Evolutionary conservation across 2,888 invertebrate species (phyloP).

Genomic region (Epistrophe eligans): DNA sequence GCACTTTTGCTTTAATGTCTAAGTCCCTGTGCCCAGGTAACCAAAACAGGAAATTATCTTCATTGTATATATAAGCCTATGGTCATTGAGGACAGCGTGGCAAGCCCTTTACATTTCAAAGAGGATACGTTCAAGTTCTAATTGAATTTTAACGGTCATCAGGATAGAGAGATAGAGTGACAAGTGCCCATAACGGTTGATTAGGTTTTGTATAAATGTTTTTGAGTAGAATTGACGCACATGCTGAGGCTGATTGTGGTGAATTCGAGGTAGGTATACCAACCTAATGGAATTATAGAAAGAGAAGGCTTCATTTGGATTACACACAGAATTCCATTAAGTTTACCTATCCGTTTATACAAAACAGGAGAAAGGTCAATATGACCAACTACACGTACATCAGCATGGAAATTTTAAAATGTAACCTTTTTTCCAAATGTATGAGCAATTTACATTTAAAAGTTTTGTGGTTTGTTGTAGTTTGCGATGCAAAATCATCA

Average conservation of each 20-base stretch:
- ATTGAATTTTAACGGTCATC: slow-evolving; percentile 59
- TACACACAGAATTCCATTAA: slow-evolving; percentile 6
- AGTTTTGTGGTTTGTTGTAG: slow-evolving; percentile 60
- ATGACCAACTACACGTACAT: neutral
- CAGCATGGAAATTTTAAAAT: slow-evolving; percentile 36
- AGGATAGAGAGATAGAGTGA: slow-evolving; percentile 11
- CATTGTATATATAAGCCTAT: slow-evolving; percentile 39
- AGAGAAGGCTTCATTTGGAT: neutral
- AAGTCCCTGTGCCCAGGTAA: slow-evolving; percentile 34
- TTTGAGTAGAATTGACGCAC: slow-evolving; percentile 22
- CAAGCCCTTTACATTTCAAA: slow-evolving; percentile 42
- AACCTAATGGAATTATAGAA: slow-evolving; percentile 1
- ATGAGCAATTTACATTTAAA: slow-evolving; percentile 56
- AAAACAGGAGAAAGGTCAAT: neutral
- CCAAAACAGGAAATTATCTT: slow-evolving; percentile 65
- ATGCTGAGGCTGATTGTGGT: neutral
- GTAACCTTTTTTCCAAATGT: slow-evolving; percentile 50
- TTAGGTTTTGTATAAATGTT: slow-evolving; percentile 49
- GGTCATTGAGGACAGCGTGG: slow-evolving; percentile 39
- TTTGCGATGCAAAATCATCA: slow-evolving; percentile 51
- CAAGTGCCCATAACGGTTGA: slow-evolving; percentile 55
- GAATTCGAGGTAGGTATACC: neutral
- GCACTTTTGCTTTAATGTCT: slow-evolving; percentile 2
- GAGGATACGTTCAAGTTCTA: slow-evolving; percentile 27
- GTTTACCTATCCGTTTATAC: neutral